These are phyloP conservation scores for Pristionchus maxplancki DNA, from an alignment of 2,888 invertebrate species.

Conservation along the genomic window DNA sequence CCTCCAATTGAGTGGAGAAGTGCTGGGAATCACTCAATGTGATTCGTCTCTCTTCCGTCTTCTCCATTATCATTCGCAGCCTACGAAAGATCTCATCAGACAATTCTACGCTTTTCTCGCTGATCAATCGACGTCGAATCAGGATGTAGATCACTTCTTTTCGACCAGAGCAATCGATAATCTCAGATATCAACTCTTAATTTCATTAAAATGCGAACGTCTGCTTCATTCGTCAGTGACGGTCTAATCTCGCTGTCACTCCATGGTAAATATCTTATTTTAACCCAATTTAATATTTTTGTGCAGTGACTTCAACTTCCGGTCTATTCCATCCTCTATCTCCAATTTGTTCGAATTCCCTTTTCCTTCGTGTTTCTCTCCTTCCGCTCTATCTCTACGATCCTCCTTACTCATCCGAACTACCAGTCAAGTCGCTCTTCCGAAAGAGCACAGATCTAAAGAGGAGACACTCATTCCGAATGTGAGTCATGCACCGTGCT, in stretches of 20 bases:
- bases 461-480: constrained; percentile 48
- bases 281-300: not conserved
- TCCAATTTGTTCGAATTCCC: not conserved
- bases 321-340: constrained; percentile 32
- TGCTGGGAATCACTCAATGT: constrained; percentile 29
- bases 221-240: constrained; percentile 15
- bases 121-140: not conserved
- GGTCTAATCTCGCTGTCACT: constrained; percentile 38
- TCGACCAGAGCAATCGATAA: not conserved
- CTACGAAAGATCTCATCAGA: constrained; percentile 31
- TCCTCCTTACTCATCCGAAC: constrained; percentile 31
- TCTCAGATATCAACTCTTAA: not conserved
- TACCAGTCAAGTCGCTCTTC: constrained; percentile 35
- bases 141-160: constrained; percentile 25
- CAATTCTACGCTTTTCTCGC: constrained; percentile 23
- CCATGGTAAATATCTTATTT: not conserved
- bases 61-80: constrained; percentile 47
- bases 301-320: constrained; percentile 4
- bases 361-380: constrained; percentile 31
- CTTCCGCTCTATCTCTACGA: constrained; percentile 42
- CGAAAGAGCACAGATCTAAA: constrained; percentile 7
- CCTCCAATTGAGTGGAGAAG: not conserved
- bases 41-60: constrained; percentile 45
- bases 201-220: constrained; percentile 22
- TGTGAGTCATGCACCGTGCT: not conserved